phyloP scores from a whole-genome alignment of 2,797 vertebrate genomes.

The Cyclura pinguis region DNA sequence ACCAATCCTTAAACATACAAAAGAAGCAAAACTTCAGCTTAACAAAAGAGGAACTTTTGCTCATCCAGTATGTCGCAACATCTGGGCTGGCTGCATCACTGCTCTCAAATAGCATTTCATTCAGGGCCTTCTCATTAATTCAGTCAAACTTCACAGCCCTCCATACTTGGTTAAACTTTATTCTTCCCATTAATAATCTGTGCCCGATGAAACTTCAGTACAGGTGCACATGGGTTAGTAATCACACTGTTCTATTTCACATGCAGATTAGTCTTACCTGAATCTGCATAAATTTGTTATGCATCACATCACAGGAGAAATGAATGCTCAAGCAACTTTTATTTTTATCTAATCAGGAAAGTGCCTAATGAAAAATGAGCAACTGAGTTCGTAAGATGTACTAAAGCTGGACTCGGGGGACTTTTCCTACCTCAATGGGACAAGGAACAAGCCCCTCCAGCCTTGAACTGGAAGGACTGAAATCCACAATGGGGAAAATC shows the following conservation, averaged over 20 bases:
- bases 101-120: neutral
- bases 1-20: neutral
- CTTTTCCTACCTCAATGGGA: conserved; percentile 38
- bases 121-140: conserved; percentile 59
- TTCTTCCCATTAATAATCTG: conserved; percentile 75
- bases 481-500: neutral
- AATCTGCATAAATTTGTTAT: conserved; percentile 84
- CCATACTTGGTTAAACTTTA: conserved; percentile 71
- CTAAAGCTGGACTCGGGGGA: conserved; percentile 49
- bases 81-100: neutral
- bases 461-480: neutral
- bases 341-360: conserved; percentile 86
- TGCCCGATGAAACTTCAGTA: conserved; percentile 77
- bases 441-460: neutral
- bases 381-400: conserved; percentile 71
- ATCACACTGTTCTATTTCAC: conserved; percentile 79
- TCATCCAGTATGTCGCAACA: conserved; percentile 6
- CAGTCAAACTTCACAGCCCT: conserved; percentile 69
- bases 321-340: conserved; percentile 83
- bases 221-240: conserved; percentile 78
- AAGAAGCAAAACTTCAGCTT: neutral
- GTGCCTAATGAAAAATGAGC: conserved; percentile 78
- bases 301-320: conserved; percentile 78
- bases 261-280: conserved; percentile 77
- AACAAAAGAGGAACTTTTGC: neutral